phyloP scores from a whole-genome alignment of 1,140 invertebrate species.

The Acromyrmex echinatior region DNA sequence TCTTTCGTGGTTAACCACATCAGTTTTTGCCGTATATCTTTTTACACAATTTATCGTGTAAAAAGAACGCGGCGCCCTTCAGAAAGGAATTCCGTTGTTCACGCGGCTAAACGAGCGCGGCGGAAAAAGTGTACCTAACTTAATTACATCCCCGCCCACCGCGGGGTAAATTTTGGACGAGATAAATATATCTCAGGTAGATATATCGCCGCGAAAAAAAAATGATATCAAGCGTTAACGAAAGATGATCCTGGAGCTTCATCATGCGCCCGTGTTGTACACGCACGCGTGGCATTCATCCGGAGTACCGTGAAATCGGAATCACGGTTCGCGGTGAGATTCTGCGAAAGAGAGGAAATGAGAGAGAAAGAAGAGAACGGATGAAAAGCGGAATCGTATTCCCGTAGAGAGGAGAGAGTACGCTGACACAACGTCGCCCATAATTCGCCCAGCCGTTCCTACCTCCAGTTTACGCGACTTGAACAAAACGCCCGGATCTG shows the following conservation, averaged over 20 bases:
- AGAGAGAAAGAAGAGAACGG: slow-evolving; percentile 1
- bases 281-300: neutral
- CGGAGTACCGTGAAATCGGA: neutral
- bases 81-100: neutral
- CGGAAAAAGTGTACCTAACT: slow-evolving; percentile 53
- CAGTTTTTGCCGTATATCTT: neutral
- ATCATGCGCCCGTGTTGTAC: slow-evolving; percentile 25
- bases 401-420: slow-evolving; percentile 24
- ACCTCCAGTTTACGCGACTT: slow-evolving; percentile 22
- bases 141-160: slow-evolving; percentile 57
- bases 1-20: neutral
- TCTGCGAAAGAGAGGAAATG: neutral
- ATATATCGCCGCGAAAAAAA: slow-evolving; percentile 66
- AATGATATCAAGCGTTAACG: slow-evolving; percentile 56
- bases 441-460: slow-evolving; percentile 52
- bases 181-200: slow-evolving; percentile 55
- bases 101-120: neutral
- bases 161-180: slow-evolving; percentile 60
- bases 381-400: slow-evolving; percentile 20
- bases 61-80: neutral
- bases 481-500: slow-evolving; percentile 60
- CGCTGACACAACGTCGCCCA: slow-evolving; percentile 58
- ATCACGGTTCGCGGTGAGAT: slow-evolving; percentile 9
- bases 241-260: neutral
- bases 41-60: neutral